A percentile compares a stretch with the other conserved stretches of the same genome.
phyloP scores from a whole-genome alignment of 2,797 vertebrate genomes.

The Geotrypetes seraphini region DNA sequence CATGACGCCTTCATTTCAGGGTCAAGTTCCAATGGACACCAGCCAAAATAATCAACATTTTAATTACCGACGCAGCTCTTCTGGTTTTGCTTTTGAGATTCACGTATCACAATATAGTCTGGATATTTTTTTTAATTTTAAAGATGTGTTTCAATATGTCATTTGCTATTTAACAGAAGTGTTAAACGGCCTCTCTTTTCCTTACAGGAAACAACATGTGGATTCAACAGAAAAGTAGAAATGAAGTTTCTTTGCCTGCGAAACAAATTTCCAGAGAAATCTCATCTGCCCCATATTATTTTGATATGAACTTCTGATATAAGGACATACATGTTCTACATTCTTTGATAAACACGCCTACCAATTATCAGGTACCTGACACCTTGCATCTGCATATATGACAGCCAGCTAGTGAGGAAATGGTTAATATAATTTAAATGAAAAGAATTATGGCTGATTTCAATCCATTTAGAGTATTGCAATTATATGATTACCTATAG shows the following conservation, averaged over 20 bases:
- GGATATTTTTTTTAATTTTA: too few relatives aligned
- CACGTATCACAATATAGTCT: too few relatives aligned
- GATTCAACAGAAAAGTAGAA: too few relatives aligned
- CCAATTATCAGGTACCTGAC: slow-evolving; percentile 44
- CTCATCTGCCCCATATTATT: too few relatives aligned
- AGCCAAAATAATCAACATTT: too few relatives aligned
- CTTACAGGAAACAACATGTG: slow-evolving; percentile 46
- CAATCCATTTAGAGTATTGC: slow-evolving; percentile 56
- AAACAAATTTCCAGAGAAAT: slow-evolving; percentile 49
- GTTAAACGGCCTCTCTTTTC: too few relatives aligned
- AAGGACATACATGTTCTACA: slow-evolving; percentile 42
- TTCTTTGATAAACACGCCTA: slow-evolving; percentile 37
- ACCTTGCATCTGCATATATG: slow-evolving; percentile 25
- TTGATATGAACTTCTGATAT: slow-evolving; percentile 31
- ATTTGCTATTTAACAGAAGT: too few relatives aligned
- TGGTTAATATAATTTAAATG: slow-evolving; percentile 48
- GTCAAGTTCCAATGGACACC: too few relatives aligned
- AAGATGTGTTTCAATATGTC: too few relatives aligned
- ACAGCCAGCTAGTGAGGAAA: slow-evolving; percentile 12
- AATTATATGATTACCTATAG: slow-evolving; percentile 71
- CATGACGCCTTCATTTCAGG: too few relatives aligned
- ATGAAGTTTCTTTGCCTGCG: slow-evolving; percentile 42
- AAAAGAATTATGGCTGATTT: slow-evolving; percentile 56
- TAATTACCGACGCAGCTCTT: too few relatives aligned
- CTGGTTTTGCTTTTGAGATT: too few relatives aligned